Base-by-base conservation (phyloP, 2,113 vertebrate species). In the Scolopax mira region DNA sequence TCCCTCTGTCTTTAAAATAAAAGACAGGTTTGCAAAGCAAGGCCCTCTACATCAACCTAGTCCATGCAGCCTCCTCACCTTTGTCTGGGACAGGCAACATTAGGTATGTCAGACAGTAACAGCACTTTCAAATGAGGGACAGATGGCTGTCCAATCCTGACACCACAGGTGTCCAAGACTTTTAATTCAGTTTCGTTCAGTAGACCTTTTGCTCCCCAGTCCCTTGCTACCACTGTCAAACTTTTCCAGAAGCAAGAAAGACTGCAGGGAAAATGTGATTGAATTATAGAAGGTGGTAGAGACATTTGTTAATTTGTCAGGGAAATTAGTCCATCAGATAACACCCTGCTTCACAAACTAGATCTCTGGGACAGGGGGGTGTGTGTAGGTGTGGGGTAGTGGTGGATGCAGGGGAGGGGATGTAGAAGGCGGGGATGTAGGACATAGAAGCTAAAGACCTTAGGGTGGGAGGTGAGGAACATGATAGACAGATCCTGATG, bases 101-200 rank as follows among this genome's bases (percentile, higher is more conserved):
- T 89, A 91, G 27, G 37, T 69, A 85, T 85, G 81, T 65, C 44
- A 96, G 86, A 49, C 78, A 88, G 66, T 22, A 79, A 82, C 1
- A 0, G 27, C 0, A 1, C 55, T 79, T 94, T 87, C 78, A 96
- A 91, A 79, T 65, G 81, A 89, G 84, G 70, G 93, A 95, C 87
- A 96, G 89, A 94, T 95, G 87, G 94, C 87, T 94, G 74, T 96
- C 94, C 91, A 77, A 81, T 52, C 79, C 81, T 65, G 71, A 67
- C 92, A 84, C 83, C 0, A 2, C 85, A 91, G 72, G 61, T 93
- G 71, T 91, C 67, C 80, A 65, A 52, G 88, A 31, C 92, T 92
- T 93, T 66, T 90, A 78, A 89, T 97, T 94, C 5, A 0, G 35
- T 81, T 92, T 91, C 28, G 28, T 86, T 92, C 61, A 16, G 48